Conservation (phyloP, 2,888 invertebrate genomes). For the Antheraea yamamai region DNA sequence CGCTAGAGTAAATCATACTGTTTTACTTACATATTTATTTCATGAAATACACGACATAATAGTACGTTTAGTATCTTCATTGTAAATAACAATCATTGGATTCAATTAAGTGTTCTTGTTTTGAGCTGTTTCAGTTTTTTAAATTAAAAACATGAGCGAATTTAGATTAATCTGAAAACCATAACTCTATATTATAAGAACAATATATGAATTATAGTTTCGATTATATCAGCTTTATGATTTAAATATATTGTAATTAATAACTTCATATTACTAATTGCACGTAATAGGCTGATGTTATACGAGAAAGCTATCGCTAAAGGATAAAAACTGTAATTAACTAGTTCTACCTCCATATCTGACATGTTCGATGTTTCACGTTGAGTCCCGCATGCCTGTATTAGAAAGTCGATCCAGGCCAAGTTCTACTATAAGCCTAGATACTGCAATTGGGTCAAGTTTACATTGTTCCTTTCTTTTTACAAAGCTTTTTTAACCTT, state of each 20-base stretch:
- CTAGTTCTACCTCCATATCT: constrained; percentile 10
- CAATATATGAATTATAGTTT: background rate
- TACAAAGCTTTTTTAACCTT: background rate
- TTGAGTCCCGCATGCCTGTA: constrained; percentile 32
- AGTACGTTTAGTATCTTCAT: background rate
- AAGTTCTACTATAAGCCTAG: constrained; percentile 43
- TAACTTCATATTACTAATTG: background rate
- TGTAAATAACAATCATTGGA: background rate
- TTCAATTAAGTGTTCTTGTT: no score
- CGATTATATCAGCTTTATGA: background rate
- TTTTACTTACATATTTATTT: background rate
- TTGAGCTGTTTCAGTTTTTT: background rate
- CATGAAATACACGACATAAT: background rate
- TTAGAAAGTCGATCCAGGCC: constrained; percentile 53
- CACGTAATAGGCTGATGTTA: background rate
- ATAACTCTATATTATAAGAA: background rate
- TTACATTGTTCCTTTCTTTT: constrained; percentile 30
- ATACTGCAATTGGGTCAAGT: constrained; percentile 51
- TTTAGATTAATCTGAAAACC: background rate
- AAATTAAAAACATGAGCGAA: background rate
- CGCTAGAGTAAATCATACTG: no score
- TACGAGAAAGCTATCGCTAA: background rate
- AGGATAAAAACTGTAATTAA: constrained; percentile 11
- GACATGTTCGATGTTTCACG: constrained; percentile 8
- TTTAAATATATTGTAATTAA: background rate